Evolutionary conservation across 2,797 vertebrate genomes (phyloP).

Genomic region (Cirrhinus molitorella): DNA sequence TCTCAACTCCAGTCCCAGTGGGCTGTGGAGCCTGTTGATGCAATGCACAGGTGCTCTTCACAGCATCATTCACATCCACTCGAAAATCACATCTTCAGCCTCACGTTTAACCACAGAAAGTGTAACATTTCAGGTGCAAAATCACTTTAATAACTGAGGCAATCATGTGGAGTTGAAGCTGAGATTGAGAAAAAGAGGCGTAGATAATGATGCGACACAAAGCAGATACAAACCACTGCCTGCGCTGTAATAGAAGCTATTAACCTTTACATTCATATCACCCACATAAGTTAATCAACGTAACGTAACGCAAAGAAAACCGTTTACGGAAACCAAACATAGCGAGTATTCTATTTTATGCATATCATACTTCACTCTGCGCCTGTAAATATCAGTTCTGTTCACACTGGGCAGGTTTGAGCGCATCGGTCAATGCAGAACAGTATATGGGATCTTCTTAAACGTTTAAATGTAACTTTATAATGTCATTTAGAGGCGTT

Average conservation of each 20-base stretch:
- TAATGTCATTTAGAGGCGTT: constrained; percentile 20
- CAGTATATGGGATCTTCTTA: background rate
- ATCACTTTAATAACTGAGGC: constrained; percentile 4
- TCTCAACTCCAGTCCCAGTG: background rate
- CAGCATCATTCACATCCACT: constrained; percentile 35
- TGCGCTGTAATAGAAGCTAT: background rate
- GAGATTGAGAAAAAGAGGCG: constrained; percentile 13
- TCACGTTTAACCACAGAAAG: constrained; percentile 17
- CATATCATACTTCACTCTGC: background rate
- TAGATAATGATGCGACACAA: constrained; percentile 39
- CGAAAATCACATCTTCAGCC: constrained; percentile 29
- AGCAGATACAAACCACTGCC: constrained; percentile 18
- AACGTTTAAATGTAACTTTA: constrained; percentile 45
- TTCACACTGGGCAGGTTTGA: constrained; percentile 12
- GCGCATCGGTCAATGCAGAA: constrained; percentile 16
- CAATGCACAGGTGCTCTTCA: constrained; percentile 50
- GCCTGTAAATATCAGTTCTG: background rate
- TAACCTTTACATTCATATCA: background rate
- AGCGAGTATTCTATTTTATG: background rate
- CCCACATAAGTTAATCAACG: constrained; percentile 12
- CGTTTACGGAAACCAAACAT: constrained; percentile 14
- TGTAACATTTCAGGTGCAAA: constrained; percentile 8
- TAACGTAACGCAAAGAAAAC: background rate
- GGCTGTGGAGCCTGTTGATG: constrained; percentile 60
- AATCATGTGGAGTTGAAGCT: constrained; percentile 4